phyloP scores from a whole-genome alignment of 2,888 invertebrate genomes.

The Phanerotoma sp. region DNA sequence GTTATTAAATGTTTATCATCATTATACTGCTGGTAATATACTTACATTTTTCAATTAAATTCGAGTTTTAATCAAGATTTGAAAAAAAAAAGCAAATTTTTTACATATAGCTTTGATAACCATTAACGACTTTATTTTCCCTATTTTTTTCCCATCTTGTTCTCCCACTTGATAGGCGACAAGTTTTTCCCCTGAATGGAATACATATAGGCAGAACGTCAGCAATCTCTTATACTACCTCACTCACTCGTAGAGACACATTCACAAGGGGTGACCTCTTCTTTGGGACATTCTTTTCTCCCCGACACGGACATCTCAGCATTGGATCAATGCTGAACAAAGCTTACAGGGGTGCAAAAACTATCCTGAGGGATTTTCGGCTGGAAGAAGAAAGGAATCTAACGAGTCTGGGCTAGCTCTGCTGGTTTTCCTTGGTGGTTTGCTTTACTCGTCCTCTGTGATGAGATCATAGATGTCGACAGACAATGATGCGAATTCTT shows the following conservation, averaged over 20 bases:
- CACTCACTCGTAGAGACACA: slow-evolving; percentile 20
- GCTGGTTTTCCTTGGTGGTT: background rate
- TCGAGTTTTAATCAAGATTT: no score
- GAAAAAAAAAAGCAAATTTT: background rate
- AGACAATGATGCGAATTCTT: slow-evolving; percentile 33
- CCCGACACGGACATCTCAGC: slow-evolving; percentile 24
- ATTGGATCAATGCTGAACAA: slow-evolving; percentile 35
- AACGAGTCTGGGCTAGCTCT: slow-evolving; percentile 2
- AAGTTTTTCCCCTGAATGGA: slow-evolving; percentile 13
- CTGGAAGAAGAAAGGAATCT: slow-evolving; percentile 15
- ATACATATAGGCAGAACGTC: slow-evolving; percentile 23
- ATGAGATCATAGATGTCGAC: slow-evolving; percentile 31
- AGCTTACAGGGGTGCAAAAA: slow-evolving; percentile 34
- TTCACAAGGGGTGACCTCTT: slow-evolving; percentile 28
- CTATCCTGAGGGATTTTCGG: slow-evolving; percentile 33
- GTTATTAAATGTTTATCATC: background rate
- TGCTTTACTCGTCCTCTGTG: background rate
- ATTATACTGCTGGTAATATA: background rate
- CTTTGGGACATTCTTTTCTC: slow-evolving; percentile 12
- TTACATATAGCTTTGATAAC: background rate
- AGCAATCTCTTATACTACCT: slow-evolving; percentile 33
- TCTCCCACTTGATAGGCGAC: slow-evolving; percentile 18
- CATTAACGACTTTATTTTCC: slow-evolving; percentile 1
- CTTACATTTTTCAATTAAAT: background rate
- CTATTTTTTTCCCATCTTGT: background rate